These are phyloP conservation scores for Chlamydotis undulata DNA, from an alignment of 2,113 vertebrate species.

Conservation along the genomic window DNA sequence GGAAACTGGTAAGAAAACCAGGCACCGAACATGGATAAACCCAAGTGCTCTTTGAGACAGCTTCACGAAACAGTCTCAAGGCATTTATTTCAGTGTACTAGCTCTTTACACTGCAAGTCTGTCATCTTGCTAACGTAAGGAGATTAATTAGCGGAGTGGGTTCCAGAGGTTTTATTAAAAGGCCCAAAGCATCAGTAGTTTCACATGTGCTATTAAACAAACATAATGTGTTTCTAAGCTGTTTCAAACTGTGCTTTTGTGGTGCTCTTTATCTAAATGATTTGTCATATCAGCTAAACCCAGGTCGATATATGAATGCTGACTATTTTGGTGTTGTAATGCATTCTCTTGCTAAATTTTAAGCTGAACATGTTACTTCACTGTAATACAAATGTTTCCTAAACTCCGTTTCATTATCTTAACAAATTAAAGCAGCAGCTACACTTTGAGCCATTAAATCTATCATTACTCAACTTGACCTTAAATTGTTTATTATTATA, in stretches of 20 bases:
- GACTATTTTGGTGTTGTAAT: neutral
- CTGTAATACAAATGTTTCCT: neutral
- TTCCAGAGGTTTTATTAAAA: neutral
- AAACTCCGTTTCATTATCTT: neutral
- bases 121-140: neutral
- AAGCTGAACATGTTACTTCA: neutral
- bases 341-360: neutral
- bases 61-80: neutral
- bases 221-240: neutral
- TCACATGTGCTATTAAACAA: neutral
- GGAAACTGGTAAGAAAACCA: neutral
- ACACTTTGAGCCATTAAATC: neutral
- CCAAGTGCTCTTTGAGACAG: neutral
- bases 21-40: neutral
- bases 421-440: neutral
- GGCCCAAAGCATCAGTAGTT: neutral
- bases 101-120: neutral
- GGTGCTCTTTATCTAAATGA: neutral
- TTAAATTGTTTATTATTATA: neutral
- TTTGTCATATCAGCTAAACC: neutral
- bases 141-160: neutral
- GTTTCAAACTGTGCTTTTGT: neutral
- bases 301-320: neutral
- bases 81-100: neutral
- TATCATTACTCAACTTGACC: neutral